Percentiles rank a stretch among this genome's conserved stretches.
phyloP scores from a whole-genome alignment of 2,113 vertebrate genomes.

The Dasyurus viverrinus region DNA sequence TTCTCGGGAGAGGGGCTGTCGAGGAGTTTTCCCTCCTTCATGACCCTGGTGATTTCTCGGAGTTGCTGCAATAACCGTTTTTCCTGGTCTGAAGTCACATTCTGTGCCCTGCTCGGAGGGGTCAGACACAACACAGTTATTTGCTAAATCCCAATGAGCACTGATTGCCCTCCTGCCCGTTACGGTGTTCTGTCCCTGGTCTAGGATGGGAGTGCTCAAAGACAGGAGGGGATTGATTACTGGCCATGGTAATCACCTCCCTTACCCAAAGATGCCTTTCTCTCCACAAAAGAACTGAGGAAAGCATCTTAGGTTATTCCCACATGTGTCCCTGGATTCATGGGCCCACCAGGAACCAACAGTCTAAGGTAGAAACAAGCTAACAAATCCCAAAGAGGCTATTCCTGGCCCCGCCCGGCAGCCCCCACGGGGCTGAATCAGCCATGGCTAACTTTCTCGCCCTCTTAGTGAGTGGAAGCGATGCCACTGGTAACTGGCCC shows the following conservation, averaged over 20 bases:
- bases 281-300: neutral
- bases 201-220: constrained; percentile 15
- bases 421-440: neutral
- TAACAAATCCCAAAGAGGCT: neutral
- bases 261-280: neutral
- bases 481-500: neutral
- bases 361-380: neutral
- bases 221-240: neutral
- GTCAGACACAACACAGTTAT: constrained; percentile 61
- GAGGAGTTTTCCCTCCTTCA: constrained; percentile 93
- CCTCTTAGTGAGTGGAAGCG: neutral
- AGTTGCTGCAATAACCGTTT: constrained; percentile 93
- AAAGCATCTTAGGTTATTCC: neutral
- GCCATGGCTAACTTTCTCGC: neutral
- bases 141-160: constrained; percentile 34
- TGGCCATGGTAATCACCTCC: neutral
- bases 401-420: neutral
- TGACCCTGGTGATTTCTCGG: constrained; percentile 95
- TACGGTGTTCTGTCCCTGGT: neutral
- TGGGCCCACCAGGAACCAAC: too few relatives aligned
- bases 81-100: constrained; percentile 92
- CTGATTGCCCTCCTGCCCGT: constrained; percentile 5
- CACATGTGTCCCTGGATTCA: neutral
- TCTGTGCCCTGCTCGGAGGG: constrained; percentile 82
- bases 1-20: constrained; percentile 88